Evolutionary conservation across 2,888 invertebrate genomes (phyloP).

Genomic region (Odontocerum albicorne): DNA sequence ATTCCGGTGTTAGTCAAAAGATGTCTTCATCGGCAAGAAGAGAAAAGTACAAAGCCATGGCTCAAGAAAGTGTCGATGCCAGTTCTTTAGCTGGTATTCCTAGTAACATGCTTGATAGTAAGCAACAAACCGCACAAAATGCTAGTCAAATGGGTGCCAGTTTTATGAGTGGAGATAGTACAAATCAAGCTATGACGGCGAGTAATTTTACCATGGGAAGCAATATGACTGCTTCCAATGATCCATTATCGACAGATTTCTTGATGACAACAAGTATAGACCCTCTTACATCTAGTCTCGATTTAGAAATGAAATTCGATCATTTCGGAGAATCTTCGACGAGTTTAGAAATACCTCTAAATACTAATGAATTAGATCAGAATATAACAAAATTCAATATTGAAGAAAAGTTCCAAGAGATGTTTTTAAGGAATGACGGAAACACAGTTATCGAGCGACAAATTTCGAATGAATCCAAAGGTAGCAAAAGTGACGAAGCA

Average conservation of each 20-base stretch:
- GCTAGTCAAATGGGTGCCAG: constrained; percentile 45
- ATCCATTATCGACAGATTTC: constrained; percentile 48
- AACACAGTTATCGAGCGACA: constrained; percentile 26
- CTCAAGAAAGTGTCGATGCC: constrained; percentile 40
- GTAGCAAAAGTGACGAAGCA: constrained; percentile 16
- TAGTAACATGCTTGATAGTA: constrained; percentile 51
- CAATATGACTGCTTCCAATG: constrained; percentile 52
- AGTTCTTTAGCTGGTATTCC: constrained; percentile 50
- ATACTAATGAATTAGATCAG: constrained; percentile 13
- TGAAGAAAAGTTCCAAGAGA: constrained; percentile 16
- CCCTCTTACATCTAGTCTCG: constrained; percentile 48
- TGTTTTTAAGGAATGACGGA: constrained; percentile 28
- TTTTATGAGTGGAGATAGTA: constrained; percentile 48
- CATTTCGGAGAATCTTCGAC: constrained; percentile 58
- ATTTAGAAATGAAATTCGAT: constrained; percentile 65
- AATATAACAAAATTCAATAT: constrained; percentile 10
- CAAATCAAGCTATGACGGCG: constrained; percentile 50
- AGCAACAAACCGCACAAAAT: constrained; percentile 41
- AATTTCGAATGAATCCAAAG: constrained; percentile 32
- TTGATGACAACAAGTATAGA: constrained; percentile 54
- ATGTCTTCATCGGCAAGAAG: constrained; percentile 22
- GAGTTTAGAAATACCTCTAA: constrained; percentile 21
- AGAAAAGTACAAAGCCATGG: constrained; percentile 17
- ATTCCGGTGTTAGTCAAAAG: constrained; percentile 22
- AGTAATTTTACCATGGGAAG: constrained; percentile 54